Evolutionary conservation across 2,888 invertebrate genomes (phyloP).

Genomic region (Argynnis bischoffii): DNA sequence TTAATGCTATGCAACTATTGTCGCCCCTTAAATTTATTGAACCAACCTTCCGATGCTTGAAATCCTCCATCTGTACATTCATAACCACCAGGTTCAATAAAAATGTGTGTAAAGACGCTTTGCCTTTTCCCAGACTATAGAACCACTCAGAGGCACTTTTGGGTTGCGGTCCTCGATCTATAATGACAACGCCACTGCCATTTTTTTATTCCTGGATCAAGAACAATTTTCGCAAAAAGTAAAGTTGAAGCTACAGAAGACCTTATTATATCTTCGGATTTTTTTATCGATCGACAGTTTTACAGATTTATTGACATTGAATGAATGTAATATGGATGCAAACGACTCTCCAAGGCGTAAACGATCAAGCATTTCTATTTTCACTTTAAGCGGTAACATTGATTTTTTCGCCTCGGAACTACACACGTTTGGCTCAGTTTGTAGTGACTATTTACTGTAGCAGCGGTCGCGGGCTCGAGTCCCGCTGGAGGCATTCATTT

Average conservation of each 20-base stretch:
- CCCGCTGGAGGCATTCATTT: too few relatives aligned
- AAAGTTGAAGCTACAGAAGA: constrained; percentile 44
- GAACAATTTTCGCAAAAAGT: constrained; percentile 43
- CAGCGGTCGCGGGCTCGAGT: too few relatives aligned
- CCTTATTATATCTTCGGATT: constrained; percentile 42
- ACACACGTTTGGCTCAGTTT: too few relatives aligned
- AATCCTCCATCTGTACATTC: constrained; percentile 37
- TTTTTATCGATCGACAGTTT: constrained; percentile 39
- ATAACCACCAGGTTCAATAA: constrained; percentile 38
- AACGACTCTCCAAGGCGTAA: constrained; percentile 38
- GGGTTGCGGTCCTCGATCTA: constrained; percentile 43
- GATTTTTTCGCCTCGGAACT: too few relatives aligned
- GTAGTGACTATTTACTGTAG: too few relatives aligned
- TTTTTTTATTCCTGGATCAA: constrained; percentile 43
- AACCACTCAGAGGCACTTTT: constrained; percentile 42
- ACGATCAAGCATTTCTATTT: constrained; percentile 42
- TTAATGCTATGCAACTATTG: constrained; percentile 41
- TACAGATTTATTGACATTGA: constrained; percentile 41
- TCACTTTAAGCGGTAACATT: constrained; percentile 39
- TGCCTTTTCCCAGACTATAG: constrained; percentile 42
- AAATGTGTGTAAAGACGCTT: constrained; percentile 44
- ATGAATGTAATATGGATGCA: constrained; percentile 41
- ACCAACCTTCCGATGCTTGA: constrained; percentile 42
- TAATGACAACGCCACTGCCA: constrained; percentile 43
- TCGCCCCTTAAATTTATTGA: constrained; percentile 43